These are phyloP conservation scores for Eupithecia abbreviata DNA, from an alignment of 2,888 invertebrate genomes.

Conservation along the genomic window DNA sequence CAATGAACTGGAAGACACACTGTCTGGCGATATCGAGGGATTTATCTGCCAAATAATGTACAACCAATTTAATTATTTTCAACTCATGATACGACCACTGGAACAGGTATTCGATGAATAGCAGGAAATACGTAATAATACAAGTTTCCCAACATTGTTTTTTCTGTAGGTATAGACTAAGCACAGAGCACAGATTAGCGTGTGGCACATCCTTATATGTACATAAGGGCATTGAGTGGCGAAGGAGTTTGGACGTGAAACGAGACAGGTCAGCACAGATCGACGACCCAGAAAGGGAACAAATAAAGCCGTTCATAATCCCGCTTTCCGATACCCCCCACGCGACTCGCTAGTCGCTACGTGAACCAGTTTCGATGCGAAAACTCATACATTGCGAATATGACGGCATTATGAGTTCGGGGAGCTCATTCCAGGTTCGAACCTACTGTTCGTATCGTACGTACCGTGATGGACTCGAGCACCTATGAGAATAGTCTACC, in stretches of 20 bases:
- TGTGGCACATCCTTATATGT: not conserved
- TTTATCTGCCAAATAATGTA: slow-evolving; percentile 22
- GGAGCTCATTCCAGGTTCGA: not conserved
- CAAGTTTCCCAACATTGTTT: not conserved
- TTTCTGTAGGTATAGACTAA: not conserved
- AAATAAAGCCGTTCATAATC: slow-evolving; percentile 58
- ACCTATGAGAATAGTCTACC: not conserved
- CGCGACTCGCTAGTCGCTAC: slow-evolving; percentile 54
- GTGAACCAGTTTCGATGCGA: slow-evolving; percentile 51
- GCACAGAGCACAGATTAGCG: not conserved
- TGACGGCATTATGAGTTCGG: slow-evolving; percentile 1
- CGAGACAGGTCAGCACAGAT: slow-evolving; percentile 70
- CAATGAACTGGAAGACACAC: slow-evolving; percentile 69
- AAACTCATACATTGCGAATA: slow-evolving; percentile 42
- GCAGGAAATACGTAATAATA: not conserved
- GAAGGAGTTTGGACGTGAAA: slow-evolving; percentile 51
- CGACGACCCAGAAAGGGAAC: slow-evolving; percentile 73
- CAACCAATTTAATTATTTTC: slow-evolving; percentile 7
- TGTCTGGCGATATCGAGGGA: slow-evolving; percentile 52
- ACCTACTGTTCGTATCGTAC: not conserved
- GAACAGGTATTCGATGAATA: not conserved
- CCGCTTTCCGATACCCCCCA: slow-evolving; percentile 60
- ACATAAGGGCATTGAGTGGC: slow-evolving; percentile 36
- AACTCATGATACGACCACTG: slow-evolving; percentile 5
- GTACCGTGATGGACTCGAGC: not conserved